These are phyloP conservation scores for Bradypus variegatus DNA, from an alignment of 2,797 vertebrate species.

Conservation along the genomic window DNA sequence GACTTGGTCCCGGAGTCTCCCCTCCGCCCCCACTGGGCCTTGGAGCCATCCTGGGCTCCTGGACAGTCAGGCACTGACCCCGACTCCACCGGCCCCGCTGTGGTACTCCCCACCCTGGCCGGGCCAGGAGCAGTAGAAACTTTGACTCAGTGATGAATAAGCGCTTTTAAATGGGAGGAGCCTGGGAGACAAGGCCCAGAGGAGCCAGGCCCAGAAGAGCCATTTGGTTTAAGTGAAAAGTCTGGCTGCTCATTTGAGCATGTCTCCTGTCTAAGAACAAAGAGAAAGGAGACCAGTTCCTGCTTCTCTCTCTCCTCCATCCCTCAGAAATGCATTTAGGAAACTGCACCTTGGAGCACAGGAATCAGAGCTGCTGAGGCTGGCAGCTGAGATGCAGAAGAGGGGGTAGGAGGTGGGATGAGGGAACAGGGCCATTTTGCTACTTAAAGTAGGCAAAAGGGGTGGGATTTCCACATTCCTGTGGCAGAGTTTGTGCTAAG, in stretches of 20 bases:
- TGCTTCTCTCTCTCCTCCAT: neutral
- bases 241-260: conserved; percentile 13
- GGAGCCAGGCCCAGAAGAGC: neutral
- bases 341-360: neutral
- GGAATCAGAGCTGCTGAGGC: neutral
- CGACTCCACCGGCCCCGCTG: neutral
- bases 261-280: neutral
- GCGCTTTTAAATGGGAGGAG: conserved; percentile 22
- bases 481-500: neutral
- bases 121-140: neutral
- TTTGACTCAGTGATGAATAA: conserved; percentile 6
- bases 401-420: neutral
- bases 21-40: neutral
- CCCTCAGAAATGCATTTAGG: neutral
- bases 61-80: neutral
- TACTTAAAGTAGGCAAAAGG: neutral
- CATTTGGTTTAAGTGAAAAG: conserved; percentile 3
- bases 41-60: neutral
- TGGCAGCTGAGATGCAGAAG: neutral
- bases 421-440: too few species aligned
- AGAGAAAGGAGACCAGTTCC: neutral
- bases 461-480: neutral
- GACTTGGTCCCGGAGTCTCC: neutral
- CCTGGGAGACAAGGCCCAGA: neutral
- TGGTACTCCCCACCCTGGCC: neutral